Base-by-base conservation (phyloP, 2,888 invertebrate genomes). In the Strigamia maritima region DNA sequence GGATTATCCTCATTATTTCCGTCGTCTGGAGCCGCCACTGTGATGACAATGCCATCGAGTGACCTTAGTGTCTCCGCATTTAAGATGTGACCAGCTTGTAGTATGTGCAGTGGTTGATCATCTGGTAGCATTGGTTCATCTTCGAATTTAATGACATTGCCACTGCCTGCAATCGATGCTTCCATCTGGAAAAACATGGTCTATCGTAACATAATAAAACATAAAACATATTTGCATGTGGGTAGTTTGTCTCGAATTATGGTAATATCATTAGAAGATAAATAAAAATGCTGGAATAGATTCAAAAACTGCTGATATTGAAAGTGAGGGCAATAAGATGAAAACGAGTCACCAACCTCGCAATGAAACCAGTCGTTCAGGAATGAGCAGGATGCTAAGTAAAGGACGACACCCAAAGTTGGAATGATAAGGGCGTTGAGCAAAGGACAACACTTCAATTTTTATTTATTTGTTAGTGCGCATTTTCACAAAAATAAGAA, bases 321-420 rank as follows among this genome's bases (percentile, higher is more conserved):
- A 76, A 76, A 76, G 76, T 44, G 76, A 76, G 44, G 76, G 40
- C 40, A 44, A 40, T 26, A 40, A 16, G 10, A 26, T 78, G 84
- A 85, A 84, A 85, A 84, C 84, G 85, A 85, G 85, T 84, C 85
- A 84, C 84, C 83, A 85, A 85, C 85, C 85, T 85, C 85, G 85
- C 83, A 84, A 83, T 84, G 83, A 82, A 79, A 75, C 79, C 76
- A n/a, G 19, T 60, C 24, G 60, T 24, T n/a, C 14, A 44, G n/a
- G 44, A 44, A 44, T 44, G 44, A n/a, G 8, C n/a, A 16, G 12
- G 16, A 16, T 3, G 44, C 24, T 60, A 60, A 3, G 19, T 1
- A 60, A 6, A 60, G 60, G 24, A 60, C 60, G 60, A 24, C 19
- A 60, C 60, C 60, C 24, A 3, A 19, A n/a, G n/a, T n/a, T n/a